A percentile compares a stretch with the other conserved stretches of the same genome.
Conservation (phyloP, 2,797 vertebrate species). For the Anolis apletophallus region DNA sequence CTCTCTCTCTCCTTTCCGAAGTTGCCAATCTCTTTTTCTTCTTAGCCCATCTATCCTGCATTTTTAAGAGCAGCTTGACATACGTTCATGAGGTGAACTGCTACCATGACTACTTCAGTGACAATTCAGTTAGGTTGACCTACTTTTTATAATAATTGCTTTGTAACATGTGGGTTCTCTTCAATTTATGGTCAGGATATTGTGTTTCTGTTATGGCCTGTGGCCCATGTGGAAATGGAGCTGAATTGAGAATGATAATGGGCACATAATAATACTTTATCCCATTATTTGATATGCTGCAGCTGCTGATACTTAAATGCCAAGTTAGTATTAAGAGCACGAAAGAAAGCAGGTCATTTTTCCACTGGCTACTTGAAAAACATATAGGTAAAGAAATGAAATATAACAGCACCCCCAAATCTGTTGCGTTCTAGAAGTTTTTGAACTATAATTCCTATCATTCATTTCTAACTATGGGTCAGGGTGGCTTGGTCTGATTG, state of each 20-base stretch:
- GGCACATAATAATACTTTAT: neutral
- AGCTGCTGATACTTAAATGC: neutral
- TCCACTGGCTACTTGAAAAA: neutral
- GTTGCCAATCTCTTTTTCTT: neutral
- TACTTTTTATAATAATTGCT: neutral
- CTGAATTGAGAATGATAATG: neutral
- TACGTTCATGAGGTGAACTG: neutral
- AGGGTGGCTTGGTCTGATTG: neutral
- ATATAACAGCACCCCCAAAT: neutral
- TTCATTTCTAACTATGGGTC: neutral
- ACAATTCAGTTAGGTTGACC: neutral
- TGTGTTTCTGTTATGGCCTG: neutral
- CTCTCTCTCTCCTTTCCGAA: neutral
- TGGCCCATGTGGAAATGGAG: neutral
- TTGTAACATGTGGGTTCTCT: neutral
- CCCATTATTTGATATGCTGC: neutral
- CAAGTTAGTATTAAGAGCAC: neutral
- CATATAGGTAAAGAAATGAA: neutral
- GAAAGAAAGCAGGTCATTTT: neutral
- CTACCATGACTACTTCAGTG: neutral
- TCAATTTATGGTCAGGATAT: neutral
- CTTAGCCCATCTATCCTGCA: neutral
- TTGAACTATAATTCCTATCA: neutral
- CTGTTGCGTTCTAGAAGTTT: neutral
- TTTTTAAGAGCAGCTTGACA: neutral